Percentiles rank a stretch among this genome's conserved stretches.
Conservation (phyloP, 2,797 vertebrate species). For the Artibeus lituratus region DNA sequence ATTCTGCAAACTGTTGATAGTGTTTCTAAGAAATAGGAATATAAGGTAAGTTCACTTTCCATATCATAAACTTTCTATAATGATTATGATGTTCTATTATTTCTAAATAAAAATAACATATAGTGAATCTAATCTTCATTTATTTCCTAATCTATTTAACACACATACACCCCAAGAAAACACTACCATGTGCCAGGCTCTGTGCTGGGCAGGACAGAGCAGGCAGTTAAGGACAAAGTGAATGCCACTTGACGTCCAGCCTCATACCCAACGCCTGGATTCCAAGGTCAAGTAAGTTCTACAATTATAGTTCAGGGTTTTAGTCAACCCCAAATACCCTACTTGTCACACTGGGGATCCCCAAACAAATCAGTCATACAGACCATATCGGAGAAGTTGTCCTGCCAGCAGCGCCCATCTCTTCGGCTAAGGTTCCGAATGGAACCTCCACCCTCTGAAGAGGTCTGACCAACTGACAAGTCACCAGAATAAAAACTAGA, state of each 20-base stretch:
- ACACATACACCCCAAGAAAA: background rate
- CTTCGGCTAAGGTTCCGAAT: background rate
- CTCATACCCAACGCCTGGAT: background rate
- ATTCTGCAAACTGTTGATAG: background rate
- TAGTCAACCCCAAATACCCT: background rate
- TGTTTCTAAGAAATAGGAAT: background rate
- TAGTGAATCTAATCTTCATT: background rate
- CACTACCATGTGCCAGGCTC: background rate
- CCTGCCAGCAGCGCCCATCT: background rate
- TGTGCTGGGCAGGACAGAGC: background rate
- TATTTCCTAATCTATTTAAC: background rate
- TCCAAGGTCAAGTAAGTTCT: background rate
- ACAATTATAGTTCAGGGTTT: background rate
- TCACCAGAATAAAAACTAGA: slow-evolving; percentile 21
- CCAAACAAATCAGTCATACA: background rate
- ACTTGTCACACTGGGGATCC: background rate
- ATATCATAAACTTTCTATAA: background rate
- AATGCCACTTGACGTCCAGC: background rate
- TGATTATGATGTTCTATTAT: background rate
- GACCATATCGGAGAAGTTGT: background rate
- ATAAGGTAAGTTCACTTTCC: background rate
- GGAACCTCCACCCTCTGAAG: background rate
- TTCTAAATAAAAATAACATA: background rate
- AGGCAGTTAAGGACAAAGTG: background rate
- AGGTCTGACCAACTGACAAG: background rate